Percentiles rank a stretch among this genome's conserved stretches.
phyloP scores from a whole-genome alignment of 2,888 invertebrate species.

The Crioceris asparagi region DNA sequence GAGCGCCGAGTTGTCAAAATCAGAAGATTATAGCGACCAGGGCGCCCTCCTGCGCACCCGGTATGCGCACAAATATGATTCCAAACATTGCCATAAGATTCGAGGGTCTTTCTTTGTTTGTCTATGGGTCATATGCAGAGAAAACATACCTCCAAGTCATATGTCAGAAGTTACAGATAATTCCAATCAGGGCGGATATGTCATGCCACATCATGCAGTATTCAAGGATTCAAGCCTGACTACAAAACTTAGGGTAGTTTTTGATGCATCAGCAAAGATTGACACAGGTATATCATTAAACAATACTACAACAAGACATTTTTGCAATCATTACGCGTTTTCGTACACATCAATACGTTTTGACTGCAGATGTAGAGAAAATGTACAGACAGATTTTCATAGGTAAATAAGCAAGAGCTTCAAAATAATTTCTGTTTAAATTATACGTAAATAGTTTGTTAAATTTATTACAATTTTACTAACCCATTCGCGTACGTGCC shows the following conservation, averaged over 20 bases:
- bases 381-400: conserved; percentile 1
- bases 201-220: not conserved
- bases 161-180: not conserved
- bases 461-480: too few relatives aligned
- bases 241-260: not conserved
- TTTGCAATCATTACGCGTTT: not conserved
- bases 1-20: too few relatives aligned
- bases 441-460: too few relatives aligned
- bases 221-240: not conserved
- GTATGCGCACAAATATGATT: too few relatives aligned
- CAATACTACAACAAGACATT: not conserved
- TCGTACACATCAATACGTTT: not conserved
- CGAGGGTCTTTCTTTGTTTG: too few relatives aligned
- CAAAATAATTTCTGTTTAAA: too few relatives aligned
- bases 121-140: too few relatives aligned
- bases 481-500: too few relatives aligned
- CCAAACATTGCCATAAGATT: too few relatives aligned
- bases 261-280: not conserved
- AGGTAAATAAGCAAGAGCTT: not conserved
- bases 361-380: conserved; percentile 1
- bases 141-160: too few relatives aligned
- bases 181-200: not conserved
- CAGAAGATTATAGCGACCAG: too few relatives aligned
- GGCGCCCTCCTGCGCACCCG: too few relatives aligned
- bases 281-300: not conserved